Evolutionary conservation across 2,113 vertebrate genomes (phyloP).

Genomic region (Gasterosteus aculeatus): DNA sequence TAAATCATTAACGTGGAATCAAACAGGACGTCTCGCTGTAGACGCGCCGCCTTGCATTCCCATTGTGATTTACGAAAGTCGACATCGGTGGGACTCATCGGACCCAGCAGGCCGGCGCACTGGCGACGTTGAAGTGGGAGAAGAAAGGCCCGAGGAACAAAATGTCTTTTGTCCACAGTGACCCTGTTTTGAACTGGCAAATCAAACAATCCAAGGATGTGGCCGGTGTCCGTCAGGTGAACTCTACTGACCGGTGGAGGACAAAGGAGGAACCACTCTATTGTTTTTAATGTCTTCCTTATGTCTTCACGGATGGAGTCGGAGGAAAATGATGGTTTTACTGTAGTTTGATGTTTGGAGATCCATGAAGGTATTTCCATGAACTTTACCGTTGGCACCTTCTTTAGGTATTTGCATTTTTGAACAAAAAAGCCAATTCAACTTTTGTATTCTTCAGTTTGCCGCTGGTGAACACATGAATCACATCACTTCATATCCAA

Average conservation of each 20-base stretch:
- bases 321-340: neutral
- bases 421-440: neutral
- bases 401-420: neutral
- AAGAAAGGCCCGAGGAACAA: constrained; percentile 35
- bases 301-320: neutral
- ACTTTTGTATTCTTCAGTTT: neutral
- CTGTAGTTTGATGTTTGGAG: neutral
- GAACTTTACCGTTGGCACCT: neutral
- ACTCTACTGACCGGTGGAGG: constrained; percentile 13
- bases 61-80: constrained; percentile 13
- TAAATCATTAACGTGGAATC: constrained; percentile 40
- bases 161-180: constrained; percentile 33
- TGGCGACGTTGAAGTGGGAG: constrained; percentile 1
- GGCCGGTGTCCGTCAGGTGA: constrained; percentile 32
- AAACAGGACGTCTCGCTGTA: constrained; percentile 21
- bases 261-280: constrained; percentile 4
- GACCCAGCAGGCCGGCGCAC: constrained; percentile 14
- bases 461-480: neutral
- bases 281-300: constrained; percentile 40
- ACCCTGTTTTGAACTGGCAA: constrained; percentile 15
- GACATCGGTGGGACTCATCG: constrained; percentile 17
- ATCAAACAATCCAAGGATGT: constrained; percentile 46
- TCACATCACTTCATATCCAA: constrained; percentile 2
- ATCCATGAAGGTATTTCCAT: neutral
- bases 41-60: constrained; percentile 34